Evolutionary conservation across 2,888 invertebrate genomes (phyloP).

Genomic region (Baccha elongata): DNA sequence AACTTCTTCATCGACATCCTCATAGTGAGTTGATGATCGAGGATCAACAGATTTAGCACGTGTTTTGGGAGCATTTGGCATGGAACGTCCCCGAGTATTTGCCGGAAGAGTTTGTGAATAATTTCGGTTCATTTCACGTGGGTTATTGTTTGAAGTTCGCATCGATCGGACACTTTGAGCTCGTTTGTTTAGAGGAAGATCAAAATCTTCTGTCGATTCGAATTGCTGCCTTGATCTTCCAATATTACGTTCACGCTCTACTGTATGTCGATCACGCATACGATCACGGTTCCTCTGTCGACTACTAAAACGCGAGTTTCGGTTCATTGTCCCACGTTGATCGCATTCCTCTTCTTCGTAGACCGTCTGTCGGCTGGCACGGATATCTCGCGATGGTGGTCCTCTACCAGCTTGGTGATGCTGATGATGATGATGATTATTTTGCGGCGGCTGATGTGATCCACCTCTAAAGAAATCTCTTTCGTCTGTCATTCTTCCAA

Average conservation of each 20-base stretch:
- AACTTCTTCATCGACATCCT: constrained; percentile 79
- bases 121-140: constrained; percentile 78
- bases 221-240: constrained; percentile 78
- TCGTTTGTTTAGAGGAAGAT: constrained; percentile 77
- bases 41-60: constrained; percentile 81
- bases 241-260: constrained; percentile 83
- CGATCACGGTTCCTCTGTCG: constrained; percentile 79
- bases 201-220: constrained; percentile 78
- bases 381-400: constrained; percentile 53
- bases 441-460: constrained; percentile 15
- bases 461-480: constrained; percentile 77
- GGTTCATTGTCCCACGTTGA: constrained; percentile 75
- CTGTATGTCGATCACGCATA: constrained; percentile 82
- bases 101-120: constrained; percentile 74
- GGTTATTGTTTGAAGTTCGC: constrained; percentile 76
- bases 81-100: constrained; percentile 75
- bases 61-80: constrained; percentile 74
- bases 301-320: constrained; percentile 78
- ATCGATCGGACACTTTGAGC: constrained; percentile 79
- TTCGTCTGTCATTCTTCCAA: constrained; percentile 76
- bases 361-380: constrained; percentile 53
- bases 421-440: constrained; percentile 51
- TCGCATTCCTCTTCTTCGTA: constrained; percentile 76
- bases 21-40: constrained; percentile 77
- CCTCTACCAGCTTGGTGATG: constrained; percentile 64